phyloP scores from a whole-genome alignment of 1,140 invertebrate genomes.

The Globodera ellingtonae region DNA sequence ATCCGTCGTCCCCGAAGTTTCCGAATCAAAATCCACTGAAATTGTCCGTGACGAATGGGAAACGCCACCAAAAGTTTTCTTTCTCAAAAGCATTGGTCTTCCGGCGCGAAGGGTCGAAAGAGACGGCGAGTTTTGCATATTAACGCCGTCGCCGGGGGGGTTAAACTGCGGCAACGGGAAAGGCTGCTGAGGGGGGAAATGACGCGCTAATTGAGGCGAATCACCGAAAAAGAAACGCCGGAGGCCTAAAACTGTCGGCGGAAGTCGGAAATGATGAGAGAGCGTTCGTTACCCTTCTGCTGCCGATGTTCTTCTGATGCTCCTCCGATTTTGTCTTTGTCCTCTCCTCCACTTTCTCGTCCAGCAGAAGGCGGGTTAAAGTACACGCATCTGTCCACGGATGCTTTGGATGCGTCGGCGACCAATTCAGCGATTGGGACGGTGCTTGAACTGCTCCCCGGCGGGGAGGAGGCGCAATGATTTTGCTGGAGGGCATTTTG shows the following conservation, averaged over 20 bases:
- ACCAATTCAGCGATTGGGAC: conserved; percentile 11
- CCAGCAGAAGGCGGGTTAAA: background rate
- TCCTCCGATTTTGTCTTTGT: background rate
- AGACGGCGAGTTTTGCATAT: background rate
- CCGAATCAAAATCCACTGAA: conserved; percentile 14
- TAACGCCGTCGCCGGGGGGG: background rate
- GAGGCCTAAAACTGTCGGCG: background rate
- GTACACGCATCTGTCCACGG: conserved; percentile 7
- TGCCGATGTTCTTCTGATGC: background rate
- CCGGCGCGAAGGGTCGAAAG: background rate
- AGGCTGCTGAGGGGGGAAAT: background rate
- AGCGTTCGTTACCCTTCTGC: background rate
- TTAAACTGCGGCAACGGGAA: background rate
- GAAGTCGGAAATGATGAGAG: background rate
- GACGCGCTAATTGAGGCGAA: background rate
- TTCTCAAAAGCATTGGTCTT: background rate
- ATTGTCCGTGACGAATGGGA: conserved; percentile 17
- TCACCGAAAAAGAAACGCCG: conserved; percentile 8
- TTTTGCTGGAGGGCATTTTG: background rate
- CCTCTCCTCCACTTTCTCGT: background rate
- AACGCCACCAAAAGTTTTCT: background rate
- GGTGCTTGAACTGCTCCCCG: background rate
- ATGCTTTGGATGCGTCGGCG: background rate
- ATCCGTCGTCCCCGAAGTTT: background rate
- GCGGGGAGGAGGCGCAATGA: background rate